phyloP scores from a whole-genome alignment of 2,797 vertebrate species.

The Carapus acus region DNA sequence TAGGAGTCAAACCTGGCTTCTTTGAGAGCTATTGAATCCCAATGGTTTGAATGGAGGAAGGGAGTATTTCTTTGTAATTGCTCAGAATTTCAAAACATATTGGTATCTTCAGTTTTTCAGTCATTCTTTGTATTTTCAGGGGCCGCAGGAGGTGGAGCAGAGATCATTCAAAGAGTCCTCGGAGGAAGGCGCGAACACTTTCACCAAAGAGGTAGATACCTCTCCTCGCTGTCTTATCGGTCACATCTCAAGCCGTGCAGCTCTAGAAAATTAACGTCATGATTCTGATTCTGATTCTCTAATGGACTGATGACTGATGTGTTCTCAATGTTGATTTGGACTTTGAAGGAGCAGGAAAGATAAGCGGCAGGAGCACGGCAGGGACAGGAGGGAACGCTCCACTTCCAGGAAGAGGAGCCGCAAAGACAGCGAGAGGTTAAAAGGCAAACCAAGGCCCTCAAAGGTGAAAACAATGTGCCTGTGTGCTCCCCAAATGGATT shows the following conservation, averaged over 20 bases:
- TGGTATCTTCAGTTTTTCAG: too few relatives aligned
- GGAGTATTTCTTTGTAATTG: too few relatives aligned
- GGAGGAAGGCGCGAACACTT: slow-evolving; percentile 78
- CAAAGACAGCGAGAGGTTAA: slow-evolving; percentile 79
- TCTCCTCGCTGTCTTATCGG: too few relatives aligned
- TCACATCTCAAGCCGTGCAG: neutral
- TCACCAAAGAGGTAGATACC: slow-evolving; percentile 78
- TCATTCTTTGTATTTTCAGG: slow-evolving; percentile 68
- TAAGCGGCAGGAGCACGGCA: slow-evolving; percentile 79
- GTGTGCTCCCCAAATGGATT: neutral
- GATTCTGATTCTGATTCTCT: too few relatives aligned
- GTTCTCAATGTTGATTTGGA: neutral
- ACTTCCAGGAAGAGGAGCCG: slow-evolving; percentile 80
- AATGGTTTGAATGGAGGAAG: too few relatives aligned
- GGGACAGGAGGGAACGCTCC: slow-evolving; percentile 77
- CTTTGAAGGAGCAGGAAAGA: slow-evolving; percentile 83
- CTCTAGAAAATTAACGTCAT: too few relatives aligned
- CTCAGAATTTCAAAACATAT: too few relatives aligned
- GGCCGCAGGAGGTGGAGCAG: slow-evolving; percentile 81
- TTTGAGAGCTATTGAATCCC: too few relatives aligned
- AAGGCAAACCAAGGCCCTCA: slow-evolving; percentile 42
- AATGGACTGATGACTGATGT: too few relatives aligned
- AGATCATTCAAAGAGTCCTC: slow-evolving; percentile 80
- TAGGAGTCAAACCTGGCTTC: too few relatives aligned
- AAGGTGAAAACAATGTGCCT: slow-evolving; percentile 44